Evolutionary conservation across 2,888 invertebrate genomes (phyloP), one percentile per base, ranked within the genome.

Genomic region (Galerucella nymphaeae): DNA sequence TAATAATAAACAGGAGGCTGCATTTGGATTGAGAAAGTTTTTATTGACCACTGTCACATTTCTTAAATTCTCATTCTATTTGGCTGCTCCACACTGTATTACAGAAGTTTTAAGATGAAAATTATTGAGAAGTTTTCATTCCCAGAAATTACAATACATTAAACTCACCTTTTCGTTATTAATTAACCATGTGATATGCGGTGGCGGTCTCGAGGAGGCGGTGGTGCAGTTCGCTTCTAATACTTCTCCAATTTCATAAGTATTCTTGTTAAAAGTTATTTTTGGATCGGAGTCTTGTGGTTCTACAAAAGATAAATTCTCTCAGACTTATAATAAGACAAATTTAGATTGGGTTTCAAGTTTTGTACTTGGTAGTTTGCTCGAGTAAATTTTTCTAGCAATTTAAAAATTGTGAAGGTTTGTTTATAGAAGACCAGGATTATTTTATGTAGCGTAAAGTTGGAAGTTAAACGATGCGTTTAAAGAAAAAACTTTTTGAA

Each of bases 131-230:
- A 30, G 6, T 30, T 30, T 30, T 6, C 5, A 30, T 6, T 30
- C 30, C 9, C 30, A 38, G 30, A 38, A 38, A 38, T 38, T 38
- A 38, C 1, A 9, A 38, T 38, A 2, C 30, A 11, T 45, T 58
- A 50, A 58, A 67, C 71, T 74, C 87, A 93, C 93, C 90, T 92
- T 91, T 83, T 90, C 89, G 71, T 91, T 92, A 84, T 94, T 94
- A 84, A 94, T 91, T 82, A 93, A 90, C 94, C 94, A 94, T 69
- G 93, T 93, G 84, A 94, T 90, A 83, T 93, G 91, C 30, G 94
- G 93, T 42, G 93, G 91, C 59, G 94, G 94, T 77, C 90, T 87
- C 18, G 93, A 92, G 14, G 92, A 91, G 67, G 92, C 90, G 48
- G 93, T 93, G 64, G 93, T 92, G 83, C 94, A 94, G 81, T 93